A percentile compares a stretch with the other conserved stretches of the same genome.
These are phyloP conservation scores for Hymenochirus boettgeri DNA, from an alignment of 2,113 vertebrate species.

Conservation along the genomic window DNA sequence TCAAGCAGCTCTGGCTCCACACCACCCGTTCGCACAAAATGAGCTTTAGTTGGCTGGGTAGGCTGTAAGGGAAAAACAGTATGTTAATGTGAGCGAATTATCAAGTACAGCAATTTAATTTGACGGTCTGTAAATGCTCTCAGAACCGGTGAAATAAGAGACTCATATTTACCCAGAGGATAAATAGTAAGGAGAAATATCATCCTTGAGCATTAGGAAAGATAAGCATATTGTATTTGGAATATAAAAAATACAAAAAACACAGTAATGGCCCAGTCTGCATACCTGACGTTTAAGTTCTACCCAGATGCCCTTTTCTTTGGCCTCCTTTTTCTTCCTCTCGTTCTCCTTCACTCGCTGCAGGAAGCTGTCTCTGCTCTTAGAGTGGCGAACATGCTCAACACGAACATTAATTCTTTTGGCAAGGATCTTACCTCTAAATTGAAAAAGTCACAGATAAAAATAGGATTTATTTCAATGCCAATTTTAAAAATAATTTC, in stretches of 20 bases:
- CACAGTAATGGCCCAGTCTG: too few relatives aligned
- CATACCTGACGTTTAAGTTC: slow-evolving; percentile 92
- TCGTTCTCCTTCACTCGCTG: slow-evolving; percentile 93
- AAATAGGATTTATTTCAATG: too few relatives aligned
- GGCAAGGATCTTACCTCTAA: slow-evolving; percentile 92
- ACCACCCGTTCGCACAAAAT: slow-evolving; percentile 93
- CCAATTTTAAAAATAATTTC: too few relatives aligned
- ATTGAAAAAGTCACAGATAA: not conserved
- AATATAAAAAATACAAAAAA: too few relatives aligned
- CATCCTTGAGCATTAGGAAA: slow-evolving; percentile 16
- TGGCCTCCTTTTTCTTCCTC: slow-evolving; percentile 85
- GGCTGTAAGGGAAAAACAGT: slow-evolving; percentile 64
- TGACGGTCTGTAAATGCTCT: slow-evolving; percentile 11
- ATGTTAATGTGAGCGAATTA: not conserved
- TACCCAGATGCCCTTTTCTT: slow-evolving; percentile 87
- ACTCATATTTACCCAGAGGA: slow-evolving; percentile 6
- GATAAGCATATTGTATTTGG: too few relatives aligned
- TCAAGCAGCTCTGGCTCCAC: slow-evolving; percentile 81
- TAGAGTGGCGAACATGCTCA: slow-evolving; percentile 96
- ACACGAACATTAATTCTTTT: slow-evolving; percentile 98
- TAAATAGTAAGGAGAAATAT: slow-evolving; percentile 22
- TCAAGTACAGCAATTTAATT: too few relatives aligned
- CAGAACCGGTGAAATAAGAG: slow-evolving; percentile 25
- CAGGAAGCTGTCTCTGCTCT: slow-evolving; percentile 97
- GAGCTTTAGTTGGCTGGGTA: slow-evolving; percentile 84